These are phyloP conservation scores for Drosophila triauraria DNA, from an alignment of 1,140 invertebrate genomes.

Conservation along the genomic window DNA sequence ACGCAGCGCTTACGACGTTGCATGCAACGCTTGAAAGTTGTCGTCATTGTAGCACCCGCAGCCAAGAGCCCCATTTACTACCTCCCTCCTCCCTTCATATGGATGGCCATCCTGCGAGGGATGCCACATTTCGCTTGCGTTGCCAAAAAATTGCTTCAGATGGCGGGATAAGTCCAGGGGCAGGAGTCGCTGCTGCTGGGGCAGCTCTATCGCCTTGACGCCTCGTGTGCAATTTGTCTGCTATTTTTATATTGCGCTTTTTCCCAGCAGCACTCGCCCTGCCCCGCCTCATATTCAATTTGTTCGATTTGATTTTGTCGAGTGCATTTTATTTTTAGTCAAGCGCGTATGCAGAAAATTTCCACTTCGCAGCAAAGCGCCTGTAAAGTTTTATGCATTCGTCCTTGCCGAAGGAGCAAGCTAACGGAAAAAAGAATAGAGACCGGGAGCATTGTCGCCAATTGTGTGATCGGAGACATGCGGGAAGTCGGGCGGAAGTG, in stretches of 20 bases:
- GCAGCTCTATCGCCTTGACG: conserved; percentile 49
- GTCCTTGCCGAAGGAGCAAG: conserved; percentile 4
- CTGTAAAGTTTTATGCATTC: conserved; percentile 77
- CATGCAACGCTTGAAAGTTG: conserved; percentile 79
- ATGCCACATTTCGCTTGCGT: conserved; percentile 78
- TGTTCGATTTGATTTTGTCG: conserved; percentile 78
- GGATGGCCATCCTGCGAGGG: conserved; percentile 37
- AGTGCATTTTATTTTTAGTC: conserved; percentile 74
- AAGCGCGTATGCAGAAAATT: conserved; percentile 74
- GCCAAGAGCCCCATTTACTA: conserved; percentile 15
- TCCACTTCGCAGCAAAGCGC: conserved; percentile 64
- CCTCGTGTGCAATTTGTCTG: conserved; percentile 80
- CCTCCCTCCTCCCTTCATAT: too few relatives aligned
- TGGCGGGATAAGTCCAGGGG: conserved; percentile 26
- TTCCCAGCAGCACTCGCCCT: conserved; percentile 1
- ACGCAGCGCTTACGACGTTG: conserved; percentile 80
- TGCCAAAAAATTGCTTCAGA: conserved; percentile 74
- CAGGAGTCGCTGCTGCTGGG: conserved; percentile 5
- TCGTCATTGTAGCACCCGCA: conserved; percentile 65
- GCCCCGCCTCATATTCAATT: conserved; percentile 69
- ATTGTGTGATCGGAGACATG: conserved; percentile 51
- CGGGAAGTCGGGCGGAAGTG: conserved; percentile 27
- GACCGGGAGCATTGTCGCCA: conserved; percentile 49
- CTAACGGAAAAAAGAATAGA: neutral
- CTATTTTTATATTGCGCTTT: conserved; percentile 68